Conservation (phyloP, 2,113 vertebrate species). For the Megalops atlanticus region DNA sequence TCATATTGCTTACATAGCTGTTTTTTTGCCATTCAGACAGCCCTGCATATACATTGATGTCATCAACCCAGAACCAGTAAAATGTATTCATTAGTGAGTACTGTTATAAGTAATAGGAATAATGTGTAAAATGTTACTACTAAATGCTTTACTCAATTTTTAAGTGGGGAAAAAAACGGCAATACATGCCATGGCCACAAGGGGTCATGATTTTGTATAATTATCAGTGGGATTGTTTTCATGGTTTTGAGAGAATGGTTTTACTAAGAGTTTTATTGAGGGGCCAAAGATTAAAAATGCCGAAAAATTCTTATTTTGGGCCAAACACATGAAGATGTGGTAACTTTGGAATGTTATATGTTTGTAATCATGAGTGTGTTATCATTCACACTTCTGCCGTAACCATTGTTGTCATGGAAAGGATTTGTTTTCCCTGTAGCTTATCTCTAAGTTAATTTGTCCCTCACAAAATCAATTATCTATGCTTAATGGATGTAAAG, state of each 20-base stretch:
- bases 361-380: neutral
- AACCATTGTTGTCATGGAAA: neutral
- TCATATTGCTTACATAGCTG: no score
- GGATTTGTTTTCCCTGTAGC: neutral
- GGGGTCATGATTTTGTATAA: slow-evolving; percentile 1
- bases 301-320: neutral
- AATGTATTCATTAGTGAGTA: no score
- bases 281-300: neutral
- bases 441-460: neutral
- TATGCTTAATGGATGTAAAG: neutral
- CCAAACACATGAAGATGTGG: neutral
- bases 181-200: neutral
- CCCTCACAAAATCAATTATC: neutral
- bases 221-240: neutral
- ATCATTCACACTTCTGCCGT: neutral
- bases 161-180: neutral
- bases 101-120: no score
- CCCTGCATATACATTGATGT: no score
- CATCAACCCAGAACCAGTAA: no score
- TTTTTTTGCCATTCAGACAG: no score
- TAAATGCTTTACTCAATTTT: no score
- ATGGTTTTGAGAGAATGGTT: neutral
- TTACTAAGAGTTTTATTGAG: slow-evolving; percentile 6
- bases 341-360: neutral
- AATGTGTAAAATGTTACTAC: no score